Evolutionary conservation across 2,888 invertebrate genomes (phyloP).

Genomic region (Iselma pallidipennis): DNA sequence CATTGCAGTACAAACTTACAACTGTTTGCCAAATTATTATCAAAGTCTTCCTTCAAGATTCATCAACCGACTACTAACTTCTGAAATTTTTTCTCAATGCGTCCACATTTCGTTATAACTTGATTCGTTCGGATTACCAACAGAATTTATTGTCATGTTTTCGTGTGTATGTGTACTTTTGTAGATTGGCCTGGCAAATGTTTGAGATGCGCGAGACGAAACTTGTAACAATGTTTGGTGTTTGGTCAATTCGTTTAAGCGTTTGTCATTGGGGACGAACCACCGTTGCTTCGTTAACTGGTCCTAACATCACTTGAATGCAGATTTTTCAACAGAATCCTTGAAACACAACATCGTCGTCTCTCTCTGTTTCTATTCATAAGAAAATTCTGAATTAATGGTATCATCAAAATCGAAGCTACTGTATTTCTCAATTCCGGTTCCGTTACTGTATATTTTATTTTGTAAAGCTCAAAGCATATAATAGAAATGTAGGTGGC

Average conservation of each 20-base stretch:
- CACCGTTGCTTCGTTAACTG: slow-evolving; percentile 33
- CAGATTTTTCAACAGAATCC: slow-evolving; percentile 28
- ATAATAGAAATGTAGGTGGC: slow-evolving; percentile 25
- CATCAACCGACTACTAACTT: neutral
- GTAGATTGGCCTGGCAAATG: slow-evolving; percentile 6
- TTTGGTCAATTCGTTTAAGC: slow-evolving; percentile 55
- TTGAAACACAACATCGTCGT: too few relatives aligned
- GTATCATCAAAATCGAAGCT: slow-evolving; percentile 11
- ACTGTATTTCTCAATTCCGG: slow-evolving; percentile 1
- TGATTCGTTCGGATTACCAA: neutral
- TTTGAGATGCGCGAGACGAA: slow-evolving; percentile 49
- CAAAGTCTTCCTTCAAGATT: neutral
- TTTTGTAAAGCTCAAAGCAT: slow-evolving; percentile 16
- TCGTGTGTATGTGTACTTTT: slow-evolving; percentile 2
- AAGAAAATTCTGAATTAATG: slow-evolving; percentile 6
- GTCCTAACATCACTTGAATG: slow-evolving; percentile 37
- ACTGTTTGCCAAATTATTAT: neutral
- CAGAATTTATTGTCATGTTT: slow-evolving; percentile 20
- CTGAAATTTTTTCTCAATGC: neutral
- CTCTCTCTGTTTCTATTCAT: neutral
- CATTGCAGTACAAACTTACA: neutral
- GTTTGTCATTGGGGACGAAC: slow-evolving; percentile 48
- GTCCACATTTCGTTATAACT: neutral
- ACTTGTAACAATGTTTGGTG: slow-evolving; percentile 52
- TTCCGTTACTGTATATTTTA: slow-evolving; percentile 26